Evolutionary conservation across 2,888 invertebrate species (phyloP), one percentile per base, ranked within the genome.

Genomic region (Stenchaetothrips biformis): DNA sequence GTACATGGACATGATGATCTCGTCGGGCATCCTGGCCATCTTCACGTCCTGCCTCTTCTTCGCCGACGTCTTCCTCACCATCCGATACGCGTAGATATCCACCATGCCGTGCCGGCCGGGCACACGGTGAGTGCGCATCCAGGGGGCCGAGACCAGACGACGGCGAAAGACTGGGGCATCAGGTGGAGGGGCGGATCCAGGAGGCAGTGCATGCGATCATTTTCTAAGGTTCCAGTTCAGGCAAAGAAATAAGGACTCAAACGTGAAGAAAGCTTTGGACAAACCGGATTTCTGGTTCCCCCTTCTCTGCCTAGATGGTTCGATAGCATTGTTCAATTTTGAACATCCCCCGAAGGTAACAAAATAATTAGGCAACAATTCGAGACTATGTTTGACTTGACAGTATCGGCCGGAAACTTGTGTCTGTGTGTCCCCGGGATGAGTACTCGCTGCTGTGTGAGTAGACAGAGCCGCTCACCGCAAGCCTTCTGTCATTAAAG

Each of bases 1-100:
- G 84, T 90, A 92, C 84, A 89, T 92, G 87, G 92, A 92, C 84
- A 90, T 92, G 86, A 88, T 93, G 84, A 89, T 92, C 82, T 89
- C 91, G 2, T 91, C 91, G 0, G 90, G 91, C 48, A 89, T 92
- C 59, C 91, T 92, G 84, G 89, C 92, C 13, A 89, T 91, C 82
- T 85, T 91, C 80, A 90, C 91, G 84, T 90, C 90, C 0, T 86
- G 88, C 0, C 89, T 92, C 16, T 92, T 92, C 85, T 87, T 90
- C 78, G 85, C 89, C 16, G 93, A 93, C 84, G 89, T 91, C 49
- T 88, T 90, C 84, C 86, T 92, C 80, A 91, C 91, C 1, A 90
- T 91, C 84, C 89, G 88, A 84, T 82, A 83, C 48, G 82, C 82
- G 67, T 83, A 80, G 67, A 67, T 67, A 67, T 67, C 67, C 67